Conservation (phyloP, 2,113 vertebrate species). For the Sturnus vulgaris region DNA sequence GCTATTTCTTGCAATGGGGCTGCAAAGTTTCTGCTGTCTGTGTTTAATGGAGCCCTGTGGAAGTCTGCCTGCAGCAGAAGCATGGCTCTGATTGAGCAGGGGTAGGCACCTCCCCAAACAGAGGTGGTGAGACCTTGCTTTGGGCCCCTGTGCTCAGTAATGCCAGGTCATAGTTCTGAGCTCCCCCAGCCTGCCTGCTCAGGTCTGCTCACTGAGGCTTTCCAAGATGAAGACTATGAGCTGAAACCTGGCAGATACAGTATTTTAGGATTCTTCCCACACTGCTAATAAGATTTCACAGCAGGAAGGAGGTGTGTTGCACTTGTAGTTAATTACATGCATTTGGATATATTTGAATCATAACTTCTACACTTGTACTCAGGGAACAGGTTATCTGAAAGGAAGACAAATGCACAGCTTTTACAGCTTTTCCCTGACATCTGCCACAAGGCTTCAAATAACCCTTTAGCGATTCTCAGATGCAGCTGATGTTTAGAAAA, state of each 20-base stretch:
- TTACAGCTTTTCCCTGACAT: background rate
- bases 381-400: background rate
- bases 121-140: no score
- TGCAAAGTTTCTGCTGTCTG: background rate
- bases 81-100: accelerated
- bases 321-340: slow-evolving; percentile 42
- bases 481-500: background rate
- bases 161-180: background rate
- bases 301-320: slow-evolving; percentile 38
- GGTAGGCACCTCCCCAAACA: background rate
- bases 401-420: background rate
- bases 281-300: slow-evolving; percentile 8
- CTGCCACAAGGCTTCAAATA: background rate
- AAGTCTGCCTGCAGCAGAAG: background rate
- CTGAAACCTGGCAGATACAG: background rate
- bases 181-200: background rate
- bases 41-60: background rate
- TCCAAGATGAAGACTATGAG: background rate
- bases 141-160: background rate
- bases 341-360: slow-evolving; percentile 40
- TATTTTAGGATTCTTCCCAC: slow-evolving; percentile 27
- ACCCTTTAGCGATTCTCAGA: background rate
- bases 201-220: background rate
- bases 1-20: background rate
- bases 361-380: background rate